Base-by-base conservation (phyloP, 2,113 vertebrate genomes). In the Phrynocephalus versicolor region DNA sequence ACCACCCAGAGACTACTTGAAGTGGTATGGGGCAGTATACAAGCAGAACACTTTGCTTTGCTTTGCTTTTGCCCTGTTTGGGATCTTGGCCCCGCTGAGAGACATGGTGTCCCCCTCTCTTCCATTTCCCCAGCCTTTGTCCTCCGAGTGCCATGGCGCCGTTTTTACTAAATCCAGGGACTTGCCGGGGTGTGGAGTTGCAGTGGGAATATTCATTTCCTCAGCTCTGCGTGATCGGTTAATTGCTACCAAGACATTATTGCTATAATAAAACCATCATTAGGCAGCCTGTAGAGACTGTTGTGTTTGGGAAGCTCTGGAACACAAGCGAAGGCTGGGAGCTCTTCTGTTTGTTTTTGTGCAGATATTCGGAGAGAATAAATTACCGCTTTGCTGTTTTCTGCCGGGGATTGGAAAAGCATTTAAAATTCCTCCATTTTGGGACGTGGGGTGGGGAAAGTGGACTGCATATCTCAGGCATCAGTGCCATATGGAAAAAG, bases 131-230 rank as follows among this genome's bases (percentile, higher is more conserved):
- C 60, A 2, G 21, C 18, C 85, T 21, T 85, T 27, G 57, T 83
- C 85, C 83, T 87, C 6, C 89, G 77, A 83, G 82, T 90, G 91
- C 25, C 58, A 65, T 85, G 16, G 23, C 6, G 81, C 57, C 86
- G 87, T 89, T 92, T 90, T n/a, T 0, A 86, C 87, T 82, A 62
- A 41, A 69, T 25, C 37, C 55, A 8, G 2, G 30, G 57, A 8
- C 25, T 6, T 67, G 64, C 2, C 10, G 1, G n/a, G 64, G 64
- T 67, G 23, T 25, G 27, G 27, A 2, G 90, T 88, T 89, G 92
- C 93, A 83, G 18, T 83, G n/a, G 65, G 91, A 91, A 82, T 72
- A 76, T 85, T 89, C 92, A 83, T 93, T 94, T 93, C 87, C 88
- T 81, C 80, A 3, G 0, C 82, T 92, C 89, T 83, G 64, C 88